A percentile compares a stretch with the other conserved stretches of the same genome.
phyloP scores from a whole-genome alignment of 2,888 invertebrate genomes.

The Clostera curtula region DNA sequence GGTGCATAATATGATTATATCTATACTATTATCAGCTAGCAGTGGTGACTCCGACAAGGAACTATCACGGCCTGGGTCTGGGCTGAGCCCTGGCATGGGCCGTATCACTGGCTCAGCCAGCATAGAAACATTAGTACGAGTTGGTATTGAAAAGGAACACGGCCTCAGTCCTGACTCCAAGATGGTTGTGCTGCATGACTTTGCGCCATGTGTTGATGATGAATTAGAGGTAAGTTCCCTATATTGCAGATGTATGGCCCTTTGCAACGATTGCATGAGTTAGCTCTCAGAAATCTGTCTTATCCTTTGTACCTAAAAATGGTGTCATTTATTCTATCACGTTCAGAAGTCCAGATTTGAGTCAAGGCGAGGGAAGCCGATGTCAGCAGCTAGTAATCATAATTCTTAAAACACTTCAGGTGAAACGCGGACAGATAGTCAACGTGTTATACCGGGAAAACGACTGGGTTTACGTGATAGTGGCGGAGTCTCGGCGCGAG shows the following conservation, averaged over 20 bases:
- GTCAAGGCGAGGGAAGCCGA: too few relatives aligned
- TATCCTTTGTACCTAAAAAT: too few relatives aligned
- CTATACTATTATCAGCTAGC: too few relatives aligned
- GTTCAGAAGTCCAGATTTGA: too few relatives aligned
- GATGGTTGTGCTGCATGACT: conserved; percentile 96
- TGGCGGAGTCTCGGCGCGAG: conserved; percentile 90
- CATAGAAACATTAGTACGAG: conserved; percentile 91
- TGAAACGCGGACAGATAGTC: conserved; percentile 93
- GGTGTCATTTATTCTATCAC: too few relatives aligned
- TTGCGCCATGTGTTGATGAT: conserved; percentile 95
- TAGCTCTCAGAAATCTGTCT: too few relatives aligned
- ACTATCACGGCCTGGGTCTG: conserved; percentile 74
- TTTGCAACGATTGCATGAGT: too few relatives aligned
- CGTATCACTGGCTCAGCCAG: conserved; percentile 96
- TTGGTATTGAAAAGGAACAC: conserved; percentile 94
- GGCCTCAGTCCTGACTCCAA: conserved; percentile 94
- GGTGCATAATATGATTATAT: too few relatives aligned
- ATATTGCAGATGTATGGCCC: too few relatives aligned
- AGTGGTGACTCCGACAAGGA: conserved; percentile 88
- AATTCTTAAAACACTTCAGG: conserved; percentile 58
- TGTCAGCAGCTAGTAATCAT: too few relatives aligned
- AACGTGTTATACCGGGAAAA: conserved; percentile 95
- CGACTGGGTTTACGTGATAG: conserved; percentile 98
- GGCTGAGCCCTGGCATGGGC: conserved; percentile 88
- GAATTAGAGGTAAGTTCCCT: conserved; percentile 88